Conservation (phyloP, 2,888 invertebrate genomes). For the Onthophagus sagittarius region DNA sequence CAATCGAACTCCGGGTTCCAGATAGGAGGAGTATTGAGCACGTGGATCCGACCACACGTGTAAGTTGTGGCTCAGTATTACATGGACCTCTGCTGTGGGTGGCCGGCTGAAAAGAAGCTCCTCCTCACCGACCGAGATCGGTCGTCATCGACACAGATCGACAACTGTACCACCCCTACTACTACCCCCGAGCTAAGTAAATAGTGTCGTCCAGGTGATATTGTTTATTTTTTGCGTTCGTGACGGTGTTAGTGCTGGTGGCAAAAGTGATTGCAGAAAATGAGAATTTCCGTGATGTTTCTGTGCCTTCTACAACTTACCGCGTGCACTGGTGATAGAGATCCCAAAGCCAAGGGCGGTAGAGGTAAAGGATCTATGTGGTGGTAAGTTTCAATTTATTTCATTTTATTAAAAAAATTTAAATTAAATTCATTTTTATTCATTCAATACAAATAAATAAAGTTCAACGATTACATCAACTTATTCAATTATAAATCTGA, state of each 20-base stretch:
- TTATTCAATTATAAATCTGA: background rate
- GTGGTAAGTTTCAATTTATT: conserved; percentile 65
- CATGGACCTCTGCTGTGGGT: conserved; percentile 45
- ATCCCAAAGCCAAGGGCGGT: conserved; percentile 57
- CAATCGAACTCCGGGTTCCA: conserved; percentile 20
- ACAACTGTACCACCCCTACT: conserved; percentile 41
- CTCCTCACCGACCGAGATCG: conserved; percentile 40
- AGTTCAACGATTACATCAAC: background rate
- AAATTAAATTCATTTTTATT: background rate
- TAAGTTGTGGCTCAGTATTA: conserved; percentile 40
- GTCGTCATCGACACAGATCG: conserved; percentile 39
- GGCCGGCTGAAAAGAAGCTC: conserved; percentile 39
- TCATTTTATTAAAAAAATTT: background rate
- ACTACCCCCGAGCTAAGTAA: conserved; percentile 44
- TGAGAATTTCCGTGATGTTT: conserved; percentile 36
- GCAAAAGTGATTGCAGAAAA: conserved; percentile 27
- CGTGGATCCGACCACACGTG: conserved; percentile 46
- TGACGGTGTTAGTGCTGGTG: conserved; percentile 38
- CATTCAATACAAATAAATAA: too few relatives aligned
- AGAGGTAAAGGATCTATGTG: conserved; percentile 87
- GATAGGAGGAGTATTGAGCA: conserved; percentile 37
- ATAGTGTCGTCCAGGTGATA: conserved; percentile 45
- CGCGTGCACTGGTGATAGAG: conserved; percentile 32
- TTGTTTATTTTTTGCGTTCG: conserved; percentile 49
- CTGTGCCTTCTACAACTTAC: conserved; percentile 37